Percentiles rank a stretch among this genome's conserved stretches.
phyloP scores from a whole-genome alignment of 2,888 invertebrate genomes.

The Diabrotica balteata region DNA sequence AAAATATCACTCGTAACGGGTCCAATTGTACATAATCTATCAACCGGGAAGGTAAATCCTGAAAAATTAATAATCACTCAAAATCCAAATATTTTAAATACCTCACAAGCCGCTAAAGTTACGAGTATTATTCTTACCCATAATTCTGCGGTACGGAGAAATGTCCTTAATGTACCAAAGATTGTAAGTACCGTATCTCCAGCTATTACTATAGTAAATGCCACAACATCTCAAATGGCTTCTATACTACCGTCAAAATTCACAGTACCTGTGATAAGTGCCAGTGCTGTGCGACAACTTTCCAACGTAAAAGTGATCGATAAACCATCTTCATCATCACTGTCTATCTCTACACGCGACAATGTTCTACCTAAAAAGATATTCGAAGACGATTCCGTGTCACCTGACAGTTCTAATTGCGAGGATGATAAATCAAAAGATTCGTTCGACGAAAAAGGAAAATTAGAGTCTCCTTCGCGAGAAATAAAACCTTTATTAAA shows the following conservation, averaged over 20 bases:
- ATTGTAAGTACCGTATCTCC: conserved; percentile 52
- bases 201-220: conserved; percentile 57
- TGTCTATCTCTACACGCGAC: conserved; percentile 67
- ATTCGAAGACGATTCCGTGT: conserved; percentile 72
- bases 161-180: conserved; percentile 54
- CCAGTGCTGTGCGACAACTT: conserved; percentile 58
- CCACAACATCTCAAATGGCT: conserved; percentile 56
- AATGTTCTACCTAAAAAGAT: conserved; percentile 71
- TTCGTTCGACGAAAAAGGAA: conserved; percentile 50
- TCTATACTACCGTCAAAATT: conserved; percentile 56
- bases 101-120: conserved; percentile 45
- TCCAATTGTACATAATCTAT: conserved; percentile 43
- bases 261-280: conserved; percentile 58
- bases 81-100: conserved; percentile 51
- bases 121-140: conserved; percentile 54
- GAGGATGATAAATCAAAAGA: conserved; percentile 58
- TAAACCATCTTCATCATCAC: conserved; percentile 56
- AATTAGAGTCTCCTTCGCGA: conserved; percentile 43
- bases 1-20: conserved; percentile 49
- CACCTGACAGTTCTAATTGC: conserved; percentile 64
- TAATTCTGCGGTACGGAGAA: conserved; percentile 47
- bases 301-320: conserved; percentile 61
- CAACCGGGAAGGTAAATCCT: conserved; percentile 32
- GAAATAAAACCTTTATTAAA: conserved; percentile 42
- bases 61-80: conserved; percentile 50